Base-by-base conservation (phyloP, 2,888 invertebrate genomes). In the Amiota minor region DNA sequence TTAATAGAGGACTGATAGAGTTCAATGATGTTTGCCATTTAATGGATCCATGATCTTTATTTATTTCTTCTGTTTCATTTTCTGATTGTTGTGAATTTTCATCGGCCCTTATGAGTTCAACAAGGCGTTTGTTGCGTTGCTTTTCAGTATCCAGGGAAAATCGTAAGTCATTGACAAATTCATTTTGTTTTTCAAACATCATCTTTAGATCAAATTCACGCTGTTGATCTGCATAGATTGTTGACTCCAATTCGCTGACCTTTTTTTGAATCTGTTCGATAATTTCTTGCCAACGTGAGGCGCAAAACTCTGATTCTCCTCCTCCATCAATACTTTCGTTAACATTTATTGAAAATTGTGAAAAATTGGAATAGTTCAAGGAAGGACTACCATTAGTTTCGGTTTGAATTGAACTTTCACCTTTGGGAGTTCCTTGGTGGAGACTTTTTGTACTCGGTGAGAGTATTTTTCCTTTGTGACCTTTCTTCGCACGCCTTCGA, bases 1-100 rank as follows among this genome's bases (percentile, higher is more conserved):
- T 86, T 12, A 88, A 77, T 64, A 88, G 70, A 0, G 88, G 88
- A 77, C 88, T 88, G 18, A 88, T 88, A 16, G 87, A 88, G 11
- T 80, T 81, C 59, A 78, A 79, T 47, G 77, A 47, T 12, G 75
- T 73, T n/a, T 74, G 77, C 78, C 80, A 78, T 23, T 56, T 67
- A 35, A 9, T 53, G 14, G 23, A 4, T n/a, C 50, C 18, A 2
- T 20, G 20, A 9, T 14, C 35, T 3, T 72, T 77, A 11, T 10
- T 12, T 11, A 35, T 45, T 23, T 23, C 20, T n/a, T 77, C 81
- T 9, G 75, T 74, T 0, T 85, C 84, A 62, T 78, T 79, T 0
- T 80, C 86, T 11, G 79, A 79, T 11, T 80, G 74, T 1, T 83
- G 81, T 3, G 81, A 78, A 11, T 79, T 81, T 68, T 88, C 88